Evolutionary conservation across 2,113 vertebrate genomes (phyloP), one percentile per base, ranked within the genome.

Genomic region (Blennius ocellaris): DNA sequence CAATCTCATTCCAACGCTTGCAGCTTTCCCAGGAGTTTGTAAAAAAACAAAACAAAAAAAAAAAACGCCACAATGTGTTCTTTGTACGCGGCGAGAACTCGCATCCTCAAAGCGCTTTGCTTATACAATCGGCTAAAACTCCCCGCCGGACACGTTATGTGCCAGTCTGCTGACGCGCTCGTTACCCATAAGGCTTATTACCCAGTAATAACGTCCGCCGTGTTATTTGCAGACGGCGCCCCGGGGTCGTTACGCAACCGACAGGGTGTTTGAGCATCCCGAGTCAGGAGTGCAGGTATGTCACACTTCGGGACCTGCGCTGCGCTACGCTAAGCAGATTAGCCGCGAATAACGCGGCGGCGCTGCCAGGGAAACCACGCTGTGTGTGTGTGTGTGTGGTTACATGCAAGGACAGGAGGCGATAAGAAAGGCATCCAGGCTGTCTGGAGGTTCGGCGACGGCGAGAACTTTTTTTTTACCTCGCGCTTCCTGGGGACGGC

Each of bases 401-500:
- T 30, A 15, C 64, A 72, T 11, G 21, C 76, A 56, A 87, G 87
- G 81, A 70, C 81, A 67, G 45, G 1, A 41, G 58, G 40, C 0
- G 82, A 86, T 82, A 81, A 89, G 75, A 54, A 49, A 6, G 76
- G 71, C 77, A 61, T 44, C 56, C 0, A 0, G 48, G 30, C 5
- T n/a, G 76, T 59, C 59, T 72, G 67, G 38, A 37, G 52, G 54
- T 43, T 41, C 47, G 52, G 37, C 12, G 1, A 72, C 21, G 21
- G 2, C 4, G 21, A 30, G 21, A 55, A 53, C 6, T 48, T 12
- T 6, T n/a, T 4, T 38, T 52, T 91, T 93, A 98, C 97, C 96
- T 99, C 95, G 16, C 83, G 73, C 12, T 91, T 91, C 84, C 91
- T 86, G 2, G 92, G 84, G 66, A 94, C 74, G 0, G 93, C 79